phyloP scores from a whole-genome alignment of 2,797 vertebrate genomes.

The Sebastes umbrosus region DNA sequence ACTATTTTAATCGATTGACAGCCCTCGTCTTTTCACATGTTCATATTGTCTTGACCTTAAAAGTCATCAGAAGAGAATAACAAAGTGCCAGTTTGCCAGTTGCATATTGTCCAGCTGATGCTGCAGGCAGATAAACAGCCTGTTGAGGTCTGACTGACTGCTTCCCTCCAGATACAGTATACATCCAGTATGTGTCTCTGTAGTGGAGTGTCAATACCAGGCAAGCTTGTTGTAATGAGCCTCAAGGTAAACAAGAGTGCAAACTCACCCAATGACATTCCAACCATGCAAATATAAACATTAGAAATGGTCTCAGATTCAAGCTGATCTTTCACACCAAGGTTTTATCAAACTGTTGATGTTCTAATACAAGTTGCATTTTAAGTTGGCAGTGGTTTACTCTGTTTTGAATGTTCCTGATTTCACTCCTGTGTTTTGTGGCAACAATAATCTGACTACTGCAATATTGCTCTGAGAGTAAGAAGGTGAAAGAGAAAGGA shows the following conservation, averaged over 20 bases:
- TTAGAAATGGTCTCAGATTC: background rate
- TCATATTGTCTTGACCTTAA: background rate
- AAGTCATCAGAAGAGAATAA: background rate
- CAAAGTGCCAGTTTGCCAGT: background rate
- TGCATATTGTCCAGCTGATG: background rate
- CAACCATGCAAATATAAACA: background rate
- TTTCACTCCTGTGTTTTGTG: background rate
- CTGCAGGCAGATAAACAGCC: background rate
- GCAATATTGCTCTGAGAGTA: background rate
- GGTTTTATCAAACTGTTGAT: background rate
- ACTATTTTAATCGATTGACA: too few species aligned
- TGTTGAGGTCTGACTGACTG: background rate
- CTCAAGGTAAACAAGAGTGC: background rate
- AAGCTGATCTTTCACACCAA: too few species aligned
- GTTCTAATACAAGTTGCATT: background rate
- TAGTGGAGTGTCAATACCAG: background rate
- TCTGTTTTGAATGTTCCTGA: background rate
- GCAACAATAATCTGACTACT: background rate
- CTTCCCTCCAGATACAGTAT: background rate
- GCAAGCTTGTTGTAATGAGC: background rate
- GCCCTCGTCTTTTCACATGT: too few species aligned
- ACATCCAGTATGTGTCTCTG: background rate
- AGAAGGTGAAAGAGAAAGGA: background rate
- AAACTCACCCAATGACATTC: background rate
- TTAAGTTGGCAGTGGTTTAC: background rate